phyloP scores from a whole-genome alignment of 2,797 vertebrate genomes.

The Astyanax mexicanus region DNA sequence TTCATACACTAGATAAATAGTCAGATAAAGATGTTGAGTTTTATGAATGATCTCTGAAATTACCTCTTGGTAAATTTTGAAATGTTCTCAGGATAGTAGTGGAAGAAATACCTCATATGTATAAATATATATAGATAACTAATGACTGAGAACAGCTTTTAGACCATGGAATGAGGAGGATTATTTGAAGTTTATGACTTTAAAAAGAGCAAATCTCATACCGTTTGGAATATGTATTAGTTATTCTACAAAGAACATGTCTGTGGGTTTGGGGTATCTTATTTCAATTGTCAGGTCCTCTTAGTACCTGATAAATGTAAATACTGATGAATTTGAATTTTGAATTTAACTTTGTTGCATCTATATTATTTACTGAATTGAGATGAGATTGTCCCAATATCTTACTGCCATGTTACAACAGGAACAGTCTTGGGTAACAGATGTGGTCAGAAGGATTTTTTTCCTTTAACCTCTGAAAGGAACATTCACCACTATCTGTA shows the following conservation, averaged over 20 bases:
- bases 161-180: slow-evolving; percentile 34
- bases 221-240: slow-evolving; percentile 30
- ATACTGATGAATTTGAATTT: neutral
- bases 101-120: slow-evolving; percentile 28
- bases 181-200: slow-evolving; percentile 7
- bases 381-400: neutral
- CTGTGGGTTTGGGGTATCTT: neutral
- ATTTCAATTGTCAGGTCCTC: neutral
- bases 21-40: slow-evolving; percentile 15
- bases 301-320: slow-evolving; percentile 14
- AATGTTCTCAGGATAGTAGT: slow-evolving; percentile 51
- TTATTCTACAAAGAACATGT: neutral
- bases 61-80: slow-evolving; percentile 44
- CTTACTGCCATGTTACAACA: neutral
- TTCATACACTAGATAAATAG: slow-evolving; percentile 22
- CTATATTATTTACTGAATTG: neutral
- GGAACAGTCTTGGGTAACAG: neutral
- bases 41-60: slow-evolving; percentile 26
- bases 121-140: slow-evolving; percentile 2
- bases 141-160: slow-evolving; percentile 25
- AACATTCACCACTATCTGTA: neutral
- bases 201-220: slow-evolving; percentile 5
- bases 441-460: slow-evolving; percentile 5
- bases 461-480: neutral
- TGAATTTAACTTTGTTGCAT: neutral